phyloP scores from a whole-genome alignment of 2,113 vertebrate genomes.

The Misgurnus mizolepis region DNA sequence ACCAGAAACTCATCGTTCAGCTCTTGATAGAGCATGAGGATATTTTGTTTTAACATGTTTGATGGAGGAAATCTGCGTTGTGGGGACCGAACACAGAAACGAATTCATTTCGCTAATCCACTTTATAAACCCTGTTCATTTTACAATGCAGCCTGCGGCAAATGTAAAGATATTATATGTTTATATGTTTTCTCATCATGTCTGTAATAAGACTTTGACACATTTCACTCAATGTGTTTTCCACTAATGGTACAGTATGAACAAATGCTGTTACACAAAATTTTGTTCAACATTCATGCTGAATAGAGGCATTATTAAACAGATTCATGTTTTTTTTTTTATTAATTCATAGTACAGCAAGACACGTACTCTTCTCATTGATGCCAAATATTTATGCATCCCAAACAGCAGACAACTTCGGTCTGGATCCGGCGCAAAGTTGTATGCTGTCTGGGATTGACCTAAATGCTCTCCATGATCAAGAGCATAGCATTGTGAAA shows the following conservation, averaged over 20 bases:
- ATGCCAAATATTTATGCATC: background rate
- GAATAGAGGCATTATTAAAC: background rate
- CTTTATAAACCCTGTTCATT: background rate
- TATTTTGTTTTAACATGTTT: slow-evolving; percentile 84
- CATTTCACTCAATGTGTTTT: slow-evolving; percentile 20
- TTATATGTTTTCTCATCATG: background rate
- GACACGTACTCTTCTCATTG: background rate
- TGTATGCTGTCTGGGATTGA: background rate
- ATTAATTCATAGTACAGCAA: background rate
- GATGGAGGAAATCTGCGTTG: slow-evolving; percentile 30
- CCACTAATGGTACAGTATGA: background rate
- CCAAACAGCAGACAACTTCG: too few relatives aligned
- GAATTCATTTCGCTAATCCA: background rate
- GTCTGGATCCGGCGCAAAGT: too few relatives aligned
- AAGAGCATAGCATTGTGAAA: slow-evolving; percentile 5
- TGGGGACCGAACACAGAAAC: background rate
- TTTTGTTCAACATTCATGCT: background rate
- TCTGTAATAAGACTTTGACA: background rate
- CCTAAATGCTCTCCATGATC: background rate
- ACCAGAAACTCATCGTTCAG: slow-evolving; percentile 96
- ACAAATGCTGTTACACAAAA: background rate
- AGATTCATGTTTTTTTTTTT: background rate
- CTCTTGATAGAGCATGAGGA: slow-evolving; percentile 97
- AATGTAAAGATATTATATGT: background rate
- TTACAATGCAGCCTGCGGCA: background rate